phyloP scores from a whole-genome alignment of 2,888 invertebrate genomes.

The Bugulina stolonifera region DNA sequence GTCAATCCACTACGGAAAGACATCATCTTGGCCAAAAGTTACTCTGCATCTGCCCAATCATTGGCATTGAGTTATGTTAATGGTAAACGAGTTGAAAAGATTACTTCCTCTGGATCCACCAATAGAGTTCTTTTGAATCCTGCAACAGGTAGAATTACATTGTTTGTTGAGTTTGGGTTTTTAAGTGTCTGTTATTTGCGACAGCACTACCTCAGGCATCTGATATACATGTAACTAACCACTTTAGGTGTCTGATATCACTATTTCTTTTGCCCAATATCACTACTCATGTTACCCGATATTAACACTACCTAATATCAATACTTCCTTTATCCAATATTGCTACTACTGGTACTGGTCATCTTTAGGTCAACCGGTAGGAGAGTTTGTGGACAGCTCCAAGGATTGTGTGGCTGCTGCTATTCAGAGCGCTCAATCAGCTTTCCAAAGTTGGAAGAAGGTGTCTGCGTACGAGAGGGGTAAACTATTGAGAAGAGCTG shows the following conservation, averaged over 20 bases:
- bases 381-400: constrained; percentile 20
- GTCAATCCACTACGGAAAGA: too few species aligned
- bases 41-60: neutral
- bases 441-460: constrained; percentile 52
- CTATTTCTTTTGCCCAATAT: too few species aligned
- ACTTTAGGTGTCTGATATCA: too few species aligned
- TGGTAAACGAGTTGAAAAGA: constrained; percentile 12
- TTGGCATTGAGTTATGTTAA: neutral
- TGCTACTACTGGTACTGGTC: too few species aligned
- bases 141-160: neutral
- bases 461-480: constrained; percentile 54
- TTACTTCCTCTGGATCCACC: neutral
- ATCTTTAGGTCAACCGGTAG: neutral
- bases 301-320: too few species aligned
- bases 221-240: too few species aligned
- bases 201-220: too few species aligned
- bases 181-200: neutral
- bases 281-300: too few species aligned
- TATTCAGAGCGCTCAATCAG: constrained; percentile 48
- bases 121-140: neutral
- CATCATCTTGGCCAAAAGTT: too few species aligned
- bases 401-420: constrained; percentile 46
- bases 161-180: neutral
- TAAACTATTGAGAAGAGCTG: constrained; percentile 50
- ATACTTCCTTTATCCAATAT: too few species aligned